Percentiles rank a stretch among this genome's conserved stretches.
Conservation (phyloP, 1,140 invertebrate genomes). For the fruit fly (Drosophila melanogaster) region Release_6_plus_ISO1_MT NT_033777.3:31596501-31597000, state of each 20-base stretch:
- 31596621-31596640: constrained; percentile 5
- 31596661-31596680: constrained; percentile 76
- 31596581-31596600: no score
- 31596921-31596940: constrained; percentile 6
- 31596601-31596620: no score
- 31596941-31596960: no score
- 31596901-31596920: constrained; percentile 41
- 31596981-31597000: constrained; percentile 51
- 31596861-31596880: constrained; percentile 38
- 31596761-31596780: constrained; percentile 47
- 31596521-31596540: no score
- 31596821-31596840: constrained; percentile 69
- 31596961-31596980: constrained; percentile 5
- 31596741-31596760: constrained; percentile 57
- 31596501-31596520: no score
- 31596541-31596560: no score
- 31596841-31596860: constrained; percentile 70
- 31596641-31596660: constrained; percentile 80
- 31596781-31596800: constrained; percentile 40
- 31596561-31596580: no score
- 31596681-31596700: constrained; percentile 78
- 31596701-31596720: constrained; percentile 65
- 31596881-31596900: constrained; percentile 37
- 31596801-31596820: constrained; percentile 27
- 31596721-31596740: constrained; percentile 57